Evolutionary conservation across 1,140 invertebrate species (phyloP).

Genomic region (Drosophila murphyi): DNA sequence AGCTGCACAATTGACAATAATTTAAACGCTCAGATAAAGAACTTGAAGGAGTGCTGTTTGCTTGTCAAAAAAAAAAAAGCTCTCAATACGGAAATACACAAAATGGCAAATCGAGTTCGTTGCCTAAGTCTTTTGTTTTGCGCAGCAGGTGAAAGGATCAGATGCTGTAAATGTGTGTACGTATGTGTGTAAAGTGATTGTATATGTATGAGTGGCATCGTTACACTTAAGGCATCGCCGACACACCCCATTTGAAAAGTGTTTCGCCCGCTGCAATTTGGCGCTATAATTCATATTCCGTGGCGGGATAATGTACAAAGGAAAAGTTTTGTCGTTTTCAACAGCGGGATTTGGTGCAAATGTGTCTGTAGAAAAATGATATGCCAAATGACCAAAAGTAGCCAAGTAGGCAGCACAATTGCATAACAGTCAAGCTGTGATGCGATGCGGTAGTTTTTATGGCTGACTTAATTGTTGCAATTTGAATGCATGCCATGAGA

Average conservation of each 20-base stretch:
- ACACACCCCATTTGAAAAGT: conserved; percentile 60
- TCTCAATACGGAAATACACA: conserved; percentile 65
- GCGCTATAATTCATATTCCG: conserved; percentile 63
- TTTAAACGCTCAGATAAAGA: conserved; percentile 54
- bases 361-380: conserved; percentile 25
- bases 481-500: conserved; percentile 61
- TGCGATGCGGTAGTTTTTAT: conserved; percentile 66
- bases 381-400: conserved; percentile 28
- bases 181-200: neutral
- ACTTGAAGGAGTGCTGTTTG: conserved; percentile 56
- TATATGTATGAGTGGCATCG: conserved; percentile 10
- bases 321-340: conserved; percentile 20
- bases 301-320: conserved; percentile 34
- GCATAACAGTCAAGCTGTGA: conserved; percentile 52
- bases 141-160: conserved; percentile 69
- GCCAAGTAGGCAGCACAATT: conserved; percentile 32
- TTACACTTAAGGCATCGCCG: conserved; percentile 38
- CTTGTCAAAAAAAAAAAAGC: conserved; percentile 21
- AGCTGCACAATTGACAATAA: conserved; percentile 43
- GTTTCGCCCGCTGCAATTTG: conserved; percentile 49
- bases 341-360: conserved; percentile 1
- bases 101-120: conserved; percentile 62
- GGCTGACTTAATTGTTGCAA: conserved; percentile 64
- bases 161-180: neutral
- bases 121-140: conserved; percentile 80